Conservation (phyloP, 1,140 invertebrate genomes). For the Globodera ellingtonae region DNA sequence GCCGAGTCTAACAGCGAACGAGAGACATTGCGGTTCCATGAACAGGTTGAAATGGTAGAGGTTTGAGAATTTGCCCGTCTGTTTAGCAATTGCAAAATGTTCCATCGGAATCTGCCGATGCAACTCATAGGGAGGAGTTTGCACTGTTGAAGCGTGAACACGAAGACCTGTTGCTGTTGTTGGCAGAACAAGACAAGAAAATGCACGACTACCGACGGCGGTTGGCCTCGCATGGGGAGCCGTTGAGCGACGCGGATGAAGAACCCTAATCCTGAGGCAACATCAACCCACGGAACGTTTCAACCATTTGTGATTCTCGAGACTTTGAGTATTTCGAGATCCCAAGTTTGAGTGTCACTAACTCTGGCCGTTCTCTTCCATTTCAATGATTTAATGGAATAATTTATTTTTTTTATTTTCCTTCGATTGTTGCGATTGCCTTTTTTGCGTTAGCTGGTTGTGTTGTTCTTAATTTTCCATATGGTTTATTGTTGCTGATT, state of each 20-base stretch:
- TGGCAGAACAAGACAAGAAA: constrained; percentile 81
- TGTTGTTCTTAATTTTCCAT: neutral
- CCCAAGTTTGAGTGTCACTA: neutral
- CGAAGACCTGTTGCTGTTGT: constrained; percentile 81
- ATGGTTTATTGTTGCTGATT: neutral
- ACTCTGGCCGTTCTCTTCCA: neutral
- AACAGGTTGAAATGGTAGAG: neutral
- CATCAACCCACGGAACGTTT: neutral
- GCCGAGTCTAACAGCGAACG: neutral
- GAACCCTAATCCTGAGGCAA: constrained; percentile 18
- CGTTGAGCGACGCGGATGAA: constrained; percentile 48
- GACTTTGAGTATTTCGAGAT: neutral
- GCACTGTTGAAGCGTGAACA: constrained; percentile 81
- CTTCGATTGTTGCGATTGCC: neutral
- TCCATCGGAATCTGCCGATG: neutral
- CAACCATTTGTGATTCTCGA: neutral
- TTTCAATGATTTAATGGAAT: neutral
- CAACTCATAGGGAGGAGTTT: constrained; percentile 69
- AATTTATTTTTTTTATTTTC: neutral
- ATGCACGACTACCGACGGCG: constrained; percentile 75
- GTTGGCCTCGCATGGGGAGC: constrained; percentile 74
- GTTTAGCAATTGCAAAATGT: constrained; percentile 17
- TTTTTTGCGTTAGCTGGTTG: neutral
- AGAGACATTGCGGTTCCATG: constrained; percentile 7
- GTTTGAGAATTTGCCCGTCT: neutral